Evolutionary conservation across 2,797 vertebrate species (phyloP).

Genomic region (Etheostoma nigrum): DNA sequence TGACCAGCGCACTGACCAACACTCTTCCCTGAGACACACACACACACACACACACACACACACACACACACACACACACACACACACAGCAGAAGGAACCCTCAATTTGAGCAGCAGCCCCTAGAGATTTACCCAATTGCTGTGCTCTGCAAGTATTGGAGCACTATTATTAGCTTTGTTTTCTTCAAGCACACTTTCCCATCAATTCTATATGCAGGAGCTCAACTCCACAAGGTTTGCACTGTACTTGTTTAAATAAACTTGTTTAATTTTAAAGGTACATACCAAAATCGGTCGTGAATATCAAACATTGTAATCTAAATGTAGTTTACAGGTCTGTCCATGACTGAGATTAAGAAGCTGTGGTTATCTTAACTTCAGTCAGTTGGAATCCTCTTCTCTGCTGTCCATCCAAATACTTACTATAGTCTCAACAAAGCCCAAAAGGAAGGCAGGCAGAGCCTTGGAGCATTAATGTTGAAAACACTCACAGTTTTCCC

Average conservation of each 20-base stretch:
- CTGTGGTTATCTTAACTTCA: background rate
- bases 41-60: constrained; percentile 21
- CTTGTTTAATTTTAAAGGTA: constrained; percentile 31
- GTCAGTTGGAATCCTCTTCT: background rate
- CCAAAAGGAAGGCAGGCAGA: background rate
- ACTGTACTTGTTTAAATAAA: constrained; percentile 28
- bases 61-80: constrained; percentile 33
- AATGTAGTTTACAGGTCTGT: background rate
- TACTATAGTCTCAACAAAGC: background rate
- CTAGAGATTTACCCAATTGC: constrained; percentile 59
- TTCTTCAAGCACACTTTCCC: constrained; percentile 46
- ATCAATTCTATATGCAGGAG: constrained; percentile 47
- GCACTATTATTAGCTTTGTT: constrained; percentile 69
- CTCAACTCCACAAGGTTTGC: constrained; percentile 30
- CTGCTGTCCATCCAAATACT: background rate
- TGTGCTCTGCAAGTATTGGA: constrained; percentile 71
- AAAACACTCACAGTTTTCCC: background rate
- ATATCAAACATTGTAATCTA: background rate
- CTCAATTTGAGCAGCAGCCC: constrained; percentile 50
- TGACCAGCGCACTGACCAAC: constrained; percentile 57
- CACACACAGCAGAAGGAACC: constrained; percentile 54
- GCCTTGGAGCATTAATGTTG: background rate
- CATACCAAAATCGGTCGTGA: constrained; percentile 5
- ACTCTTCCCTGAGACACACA: constrained; percentile 24
- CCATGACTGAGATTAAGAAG: background rate